phyloP scores from a whole-genome alignment of 2,797 vertebrate species.

The Ibycter americanus region DNA sequence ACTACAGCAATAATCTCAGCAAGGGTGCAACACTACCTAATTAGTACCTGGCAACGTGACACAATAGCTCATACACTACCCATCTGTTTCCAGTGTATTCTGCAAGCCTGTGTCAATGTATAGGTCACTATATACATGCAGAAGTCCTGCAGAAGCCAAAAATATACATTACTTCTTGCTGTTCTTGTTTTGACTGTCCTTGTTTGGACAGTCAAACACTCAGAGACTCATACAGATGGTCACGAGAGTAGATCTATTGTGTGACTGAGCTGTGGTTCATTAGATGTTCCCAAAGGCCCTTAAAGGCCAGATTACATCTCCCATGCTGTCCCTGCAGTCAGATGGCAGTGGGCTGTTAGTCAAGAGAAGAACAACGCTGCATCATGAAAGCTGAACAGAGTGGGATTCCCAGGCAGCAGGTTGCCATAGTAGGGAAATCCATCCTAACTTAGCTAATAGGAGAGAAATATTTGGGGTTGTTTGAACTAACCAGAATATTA shows the following conservation, averaged over 20 bases:
- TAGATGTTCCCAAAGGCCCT: not conserved
- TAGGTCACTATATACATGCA: not conserved
- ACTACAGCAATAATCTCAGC: not conserved
- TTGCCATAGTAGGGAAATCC: not conserved
- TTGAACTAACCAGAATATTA: not conserved
- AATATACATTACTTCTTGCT: not conserved
- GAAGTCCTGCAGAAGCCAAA: not conserved
- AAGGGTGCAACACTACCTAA: not conserved
- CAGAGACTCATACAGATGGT: not conserved
- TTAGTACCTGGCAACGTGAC: not conserved
- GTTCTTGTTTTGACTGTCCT: not conserved
- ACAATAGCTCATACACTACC: not conserved
- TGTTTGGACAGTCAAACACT: not conserved
- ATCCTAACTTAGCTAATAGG: not conserved
- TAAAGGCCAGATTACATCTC: not conserved
- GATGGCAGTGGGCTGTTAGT: not conserved
- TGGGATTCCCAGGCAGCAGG: not conserved
- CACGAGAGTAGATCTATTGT: not conserved
- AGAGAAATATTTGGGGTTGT: not conserved
- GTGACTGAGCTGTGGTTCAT: not conserved
- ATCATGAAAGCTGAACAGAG: not conserved
- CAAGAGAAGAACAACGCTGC: rapidly evolving
- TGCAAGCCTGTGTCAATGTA: not conserved
- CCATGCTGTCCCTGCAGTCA: not conserved
- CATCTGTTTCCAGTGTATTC: not conserved